Conservation (phyloP, 2,113 vertebrate species). For the Trogon surrucura region DNA sequence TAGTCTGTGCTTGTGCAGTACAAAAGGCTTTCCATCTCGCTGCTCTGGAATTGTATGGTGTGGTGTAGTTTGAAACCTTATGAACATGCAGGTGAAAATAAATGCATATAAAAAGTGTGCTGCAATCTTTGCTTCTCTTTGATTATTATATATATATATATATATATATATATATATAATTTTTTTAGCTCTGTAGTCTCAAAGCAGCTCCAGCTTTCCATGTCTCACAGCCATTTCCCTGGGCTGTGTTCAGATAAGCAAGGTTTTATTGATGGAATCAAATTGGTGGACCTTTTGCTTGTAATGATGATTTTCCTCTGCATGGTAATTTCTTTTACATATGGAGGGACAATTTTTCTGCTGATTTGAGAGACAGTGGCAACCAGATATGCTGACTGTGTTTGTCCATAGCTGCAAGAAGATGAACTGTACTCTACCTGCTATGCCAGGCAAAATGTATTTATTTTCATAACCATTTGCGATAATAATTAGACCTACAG, state of each 20-base stretch:
- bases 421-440: neutral
- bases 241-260: neutral
- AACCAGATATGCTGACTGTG: neutral
- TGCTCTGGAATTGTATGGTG: neutral
- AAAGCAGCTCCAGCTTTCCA: neutral
- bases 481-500: neutral
- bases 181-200: neutral
- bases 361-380: neutral
- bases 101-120: neutral
- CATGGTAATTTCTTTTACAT: neutral
- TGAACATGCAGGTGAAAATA: neutral
- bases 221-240: neutral
- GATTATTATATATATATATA: neutral
- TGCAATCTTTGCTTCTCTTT: neutral
- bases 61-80: neutral
- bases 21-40: neutral
- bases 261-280: neutral
- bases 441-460: neutral
- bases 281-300: neutral
- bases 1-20: neutral
- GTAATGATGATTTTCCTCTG: neutral
- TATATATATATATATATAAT: neutral
- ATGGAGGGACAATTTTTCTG: neutral
- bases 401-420: neutral
- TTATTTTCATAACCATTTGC: neutral